A percentile compares a stretch with the other conserved stretches of the same genome.
These are phyloP conservation scores for Megalonaias nervosa DNA, from an alignment of 1,140 invertebrate genomes.

Conservation along the genomic window DNA sequence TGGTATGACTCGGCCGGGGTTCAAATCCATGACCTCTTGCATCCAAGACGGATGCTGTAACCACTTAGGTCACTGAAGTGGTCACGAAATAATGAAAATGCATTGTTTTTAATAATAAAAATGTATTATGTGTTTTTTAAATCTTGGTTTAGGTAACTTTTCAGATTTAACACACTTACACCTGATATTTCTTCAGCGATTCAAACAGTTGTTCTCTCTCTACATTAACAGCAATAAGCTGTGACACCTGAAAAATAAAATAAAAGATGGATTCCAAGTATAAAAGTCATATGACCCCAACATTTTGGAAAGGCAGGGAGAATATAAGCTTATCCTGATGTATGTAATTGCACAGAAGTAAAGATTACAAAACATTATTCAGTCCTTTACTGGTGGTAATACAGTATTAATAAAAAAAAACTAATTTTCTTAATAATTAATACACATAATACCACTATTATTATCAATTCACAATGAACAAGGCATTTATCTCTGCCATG, in stretches of 20 bases:
- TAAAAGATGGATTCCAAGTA: too few species aligned
- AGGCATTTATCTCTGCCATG: too few species aligned
- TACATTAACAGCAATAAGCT: constrained; percentile 47
- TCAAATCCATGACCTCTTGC: background rate
- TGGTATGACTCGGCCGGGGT: background rate
- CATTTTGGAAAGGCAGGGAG: too few species aligned
- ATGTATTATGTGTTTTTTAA: background rate
- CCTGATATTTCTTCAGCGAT: constrained; percentile 51
- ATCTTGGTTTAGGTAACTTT: background rate
- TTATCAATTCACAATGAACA: too few species aligned
- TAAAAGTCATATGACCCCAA: too few species aligned
- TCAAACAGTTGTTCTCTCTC: constrained; percentile 56
- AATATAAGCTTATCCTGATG: too few species aligned
- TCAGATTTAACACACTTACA: constrained; percentile 43
- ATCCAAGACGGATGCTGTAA: background rate
- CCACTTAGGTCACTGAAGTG: background rate
- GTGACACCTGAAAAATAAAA: constrained; percentile 49
- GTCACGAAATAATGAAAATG: background rate
- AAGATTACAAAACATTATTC: too few species aligned
- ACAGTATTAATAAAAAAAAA: too few species aligned
- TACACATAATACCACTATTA: too few species aligned
- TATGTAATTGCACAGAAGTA: too few species aligned
- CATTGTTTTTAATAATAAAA: background rate
- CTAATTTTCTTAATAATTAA: too few species aligned
- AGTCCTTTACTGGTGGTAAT: too few species aligned